These are phyloP conservation scores for Drosophila gaucha DNA, from an alignment of 2,888 invertebrate genomes.

Conservation along the genomic window DNA sequence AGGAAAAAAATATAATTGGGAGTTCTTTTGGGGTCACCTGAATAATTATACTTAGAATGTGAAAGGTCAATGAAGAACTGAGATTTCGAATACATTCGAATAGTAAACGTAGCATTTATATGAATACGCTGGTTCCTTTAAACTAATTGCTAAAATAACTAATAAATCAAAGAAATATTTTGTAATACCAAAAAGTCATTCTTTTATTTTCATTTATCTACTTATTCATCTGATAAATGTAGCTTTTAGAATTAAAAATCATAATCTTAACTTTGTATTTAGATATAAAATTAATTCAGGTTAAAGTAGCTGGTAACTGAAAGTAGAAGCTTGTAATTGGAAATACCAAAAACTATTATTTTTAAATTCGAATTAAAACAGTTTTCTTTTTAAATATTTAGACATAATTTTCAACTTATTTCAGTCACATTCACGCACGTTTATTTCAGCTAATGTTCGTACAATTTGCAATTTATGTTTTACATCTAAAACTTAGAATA, in stretches of 20 bases:
- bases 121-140: too few relatives aligned
- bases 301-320: too few relatives aligned
- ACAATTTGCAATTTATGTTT: constrained; percentile 33
- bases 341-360: background rate
- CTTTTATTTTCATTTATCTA: too few relatives aligned
- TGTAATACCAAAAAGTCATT: too few relatives aligned
- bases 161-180: too few relatives aligned
- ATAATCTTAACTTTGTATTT: too few relatives aligned
- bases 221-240: too few relatives aligned
- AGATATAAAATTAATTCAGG: too few relatives aligned
- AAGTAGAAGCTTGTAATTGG: too few relatives aligned
- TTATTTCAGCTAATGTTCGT: constrained; percentile 47
- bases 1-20: constrained; percentile 6
- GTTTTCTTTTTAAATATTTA: background rate
- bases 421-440: constrained; percentile 52
- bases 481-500: constrained; percentile 41
- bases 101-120: background rate
- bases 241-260: too few relatives aligned
- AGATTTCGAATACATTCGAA: constrained; percentile 7
- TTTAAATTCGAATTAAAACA: background rate
- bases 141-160: too few relatives aligned
- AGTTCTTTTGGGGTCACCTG: constrained; percentile 20
- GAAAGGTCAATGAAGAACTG: constrained; percentile 15
- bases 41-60: constrained; percentile 11
- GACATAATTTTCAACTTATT: background rate